Evolutionary conservation across 2,797 vertebrate genomes (phyloP), one percentile per base, ranked within the genome.

Genomic region (Cottoperca gobio): DNA sequence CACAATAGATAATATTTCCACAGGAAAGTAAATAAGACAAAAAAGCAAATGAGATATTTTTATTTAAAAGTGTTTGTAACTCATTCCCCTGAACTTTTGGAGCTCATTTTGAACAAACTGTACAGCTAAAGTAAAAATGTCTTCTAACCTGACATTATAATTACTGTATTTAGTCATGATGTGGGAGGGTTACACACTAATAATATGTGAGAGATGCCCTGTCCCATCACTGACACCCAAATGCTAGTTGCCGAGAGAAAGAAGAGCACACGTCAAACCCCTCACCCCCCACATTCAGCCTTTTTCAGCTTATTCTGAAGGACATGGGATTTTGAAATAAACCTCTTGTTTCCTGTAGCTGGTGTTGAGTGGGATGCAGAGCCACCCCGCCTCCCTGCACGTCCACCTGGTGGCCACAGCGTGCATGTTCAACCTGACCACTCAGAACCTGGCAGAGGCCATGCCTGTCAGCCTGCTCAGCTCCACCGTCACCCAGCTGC

Each of bases 341-440:
- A 46, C 24, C 2, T 65, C 31, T 70, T 62, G 26, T 73, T 53
- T 78, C 66, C 86, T 90, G 69, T 85, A 99, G 97, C 92, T 99
- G 82, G 97, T 99, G 81, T 92, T 96, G 72, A 82, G 90, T 33
- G 96, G 92, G 26, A 99, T 99, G 97, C 95, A 94, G 90, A 97
- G 95, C 77, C 96, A 99, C 76, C 93, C 95, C 13, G 82, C 93
- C 83, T 97, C 97, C 78, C 89, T 96, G 69, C 95, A 96, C 0
- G 92, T 99, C 79, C 97, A 99, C 82, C 92, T 97, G 79, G 95
- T 96, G 77, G 96, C 96, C 26, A 96, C 97, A 0, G 97, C 96
- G 0, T 99, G 98, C 62, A 95, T 97, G 40, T 97, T 97, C 89
- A 97, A 97, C 85, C 92, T 99, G 86, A 98, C 96, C 74, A 95